phyloP scores from a whole-genome alignment of 2,113 vertebrate genomes.

The Leptobrachium ailaonicum region DNA sequence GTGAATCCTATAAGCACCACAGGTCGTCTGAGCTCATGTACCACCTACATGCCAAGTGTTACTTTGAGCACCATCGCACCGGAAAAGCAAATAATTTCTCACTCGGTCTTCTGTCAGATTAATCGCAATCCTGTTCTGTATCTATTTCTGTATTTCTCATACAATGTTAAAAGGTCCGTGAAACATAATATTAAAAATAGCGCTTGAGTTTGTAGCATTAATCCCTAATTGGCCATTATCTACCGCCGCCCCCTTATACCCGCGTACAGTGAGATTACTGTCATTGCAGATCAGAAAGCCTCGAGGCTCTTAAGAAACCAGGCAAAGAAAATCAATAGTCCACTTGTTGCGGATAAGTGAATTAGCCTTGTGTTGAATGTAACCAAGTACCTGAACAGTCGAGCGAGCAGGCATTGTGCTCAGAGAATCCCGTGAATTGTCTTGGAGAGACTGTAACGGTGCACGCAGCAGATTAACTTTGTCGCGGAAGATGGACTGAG shows the following conservation, averaged over 20 bases:
- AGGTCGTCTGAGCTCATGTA: too few relatives aligned
- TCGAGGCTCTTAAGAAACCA: slow-evolving; percentile 69
- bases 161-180: too few relatives aligned
- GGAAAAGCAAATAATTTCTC: too few relatives aligned
- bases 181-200: too few relatives aligned
- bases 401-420: slow-evolving; percentile 66
- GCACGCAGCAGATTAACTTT: slow-evolving; percentile 55
- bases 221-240: slow-evolving; percentile 52
- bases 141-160: too few relatives aligned
- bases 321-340: slow-evolving; percentile 74
- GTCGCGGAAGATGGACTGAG: slow-evolving; percentile 48
- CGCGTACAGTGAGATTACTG: slow-evolving; percentile 47
- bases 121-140: too few relatives aligned
- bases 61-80: too few relatives aligned
- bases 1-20: too few relatives aligned
- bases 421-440: slow-evolving; percentile 61
- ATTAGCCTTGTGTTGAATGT: slow-evolving; percentile 72
- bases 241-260: slow-evolving; percentile 35
- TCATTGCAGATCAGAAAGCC: slow-evolving; percentile 69
- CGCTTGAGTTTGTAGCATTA: neutral
- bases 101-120: too few relatives aligned
- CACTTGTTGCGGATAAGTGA: slow-evolving; percentile 78
- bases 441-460: slow-evolving; percentile 45
- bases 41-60: too few relatives aligned
- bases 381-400: slow-evolving; percentile 72